These are phyloP conservation scores for Muraenolepis orangiensis DNA, from an alignment of 2,797 vertebrate genomes.

Conservation along the genomic window DNA sequence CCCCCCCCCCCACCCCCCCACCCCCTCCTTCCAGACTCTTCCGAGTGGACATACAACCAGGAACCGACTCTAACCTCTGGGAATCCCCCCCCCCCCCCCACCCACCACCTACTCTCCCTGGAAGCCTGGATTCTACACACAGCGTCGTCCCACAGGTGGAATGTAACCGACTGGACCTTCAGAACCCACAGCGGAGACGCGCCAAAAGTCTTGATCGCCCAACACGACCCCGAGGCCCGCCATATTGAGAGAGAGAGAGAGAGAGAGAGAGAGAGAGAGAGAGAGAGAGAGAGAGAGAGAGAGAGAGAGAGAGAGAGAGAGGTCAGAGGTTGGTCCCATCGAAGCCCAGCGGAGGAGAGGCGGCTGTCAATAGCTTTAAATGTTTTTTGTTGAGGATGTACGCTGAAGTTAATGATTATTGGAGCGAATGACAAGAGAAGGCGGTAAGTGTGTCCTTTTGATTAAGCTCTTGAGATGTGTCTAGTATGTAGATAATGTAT, in stretches of 20 bases:
- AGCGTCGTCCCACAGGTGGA: not conserved
- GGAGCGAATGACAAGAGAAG: not conserved
- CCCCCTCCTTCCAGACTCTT: not conserved
- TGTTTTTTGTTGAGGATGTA: not conserved
- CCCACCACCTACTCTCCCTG: no score
- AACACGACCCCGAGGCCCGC: not conserved
- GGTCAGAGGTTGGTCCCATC: not conserved
- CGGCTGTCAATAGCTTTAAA: not conserved
- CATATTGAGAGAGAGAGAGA: not conserved
- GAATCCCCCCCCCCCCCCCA: no score
- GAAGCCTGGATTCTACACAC: no score
- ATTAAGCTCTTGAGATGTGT: not conserved
- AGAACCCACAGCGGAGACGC: not conserved
- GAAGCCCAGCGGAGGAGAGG: not conserved
- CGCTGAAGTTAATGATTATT: not conserved
- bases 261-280: not conserved
- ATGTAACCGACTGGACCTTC: not conserved
- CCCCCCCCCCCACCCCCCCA: not conserved
- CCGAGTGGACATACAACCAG: not conserved
- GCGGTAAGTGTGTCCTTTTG: not conserved
- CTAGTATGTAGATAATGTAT: not conserved
- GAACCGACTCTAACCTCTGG: not conserved
- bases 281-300: not conserved
- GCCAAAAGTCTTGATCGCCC: not conserved
- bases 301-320: not conserved